A percentile compares a stretch with the other conserved stretches of the same genome.
phyloP scores from a whole-genome alignment of 2,797 vertebrate species.

The Remorina albescens region DNA sequence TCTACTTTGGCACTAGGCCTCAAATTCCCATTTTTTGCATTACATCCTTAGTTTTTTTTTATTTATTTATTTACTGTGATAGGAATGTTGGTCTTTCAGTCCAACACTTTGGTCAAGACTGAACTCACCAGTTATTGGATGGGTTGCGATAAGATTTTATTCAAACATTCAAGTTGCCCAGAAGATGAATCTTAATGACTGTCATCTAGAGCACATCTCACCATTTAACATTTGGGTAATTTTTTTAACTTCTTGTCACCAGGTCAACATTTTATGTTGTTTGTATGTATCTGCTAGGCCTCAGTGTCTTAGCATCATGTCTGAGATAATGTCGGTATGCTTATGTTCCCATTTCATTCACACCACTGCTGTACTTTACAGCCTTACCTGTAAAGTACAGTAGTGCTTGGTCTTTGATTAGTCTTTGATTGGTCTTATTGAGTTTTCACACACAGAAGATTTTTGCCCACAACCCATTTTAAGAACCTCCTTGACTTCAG shows the following conservation, averaged over 20 bases:
- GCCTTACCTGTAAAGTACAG: too few species aligned
- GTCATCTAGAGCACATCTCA: neutral
- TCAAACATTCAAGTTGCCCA: neutral
- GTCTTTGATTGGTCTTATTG: neutral
- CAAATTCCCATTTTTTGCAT: neutral
- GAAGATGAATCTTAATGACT: neutral
- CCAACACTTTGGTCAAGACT: too few species aligned
- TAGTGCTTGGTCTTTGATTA: too few species aligned
- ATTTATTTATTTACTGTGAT: too few species aligned
- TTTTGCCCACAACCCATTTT: neutral
- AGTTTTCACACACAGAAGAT: neutral
- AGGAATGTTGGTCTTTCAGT: too few species aligned
- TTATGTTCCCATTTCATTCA: too few species aligned
- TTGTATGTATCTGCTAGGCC: too few species aligned
- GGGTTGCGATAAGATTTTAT: neutral
- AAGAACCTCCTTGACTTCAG: conserved; percentile 7
- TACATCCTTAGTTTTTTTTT: too few species aligned
- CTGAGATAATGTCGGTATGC: too few species aligned
- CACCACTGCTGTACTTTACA: too few species aligned
- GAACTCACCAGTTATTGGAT: neutral
- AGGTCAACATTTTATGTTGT: neutral
- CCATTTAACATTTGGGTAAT: too few species aligned
- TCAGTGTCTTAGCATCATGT: neutral
- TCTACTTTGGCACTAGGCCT: neutral
- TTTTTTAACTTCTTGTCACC: neutral